These are phyloP conservation scores for Chaetophractus vellerosus DNA, from an alignment of 2,797 vertebrate species.

Conservation along the genomic window DNA sequence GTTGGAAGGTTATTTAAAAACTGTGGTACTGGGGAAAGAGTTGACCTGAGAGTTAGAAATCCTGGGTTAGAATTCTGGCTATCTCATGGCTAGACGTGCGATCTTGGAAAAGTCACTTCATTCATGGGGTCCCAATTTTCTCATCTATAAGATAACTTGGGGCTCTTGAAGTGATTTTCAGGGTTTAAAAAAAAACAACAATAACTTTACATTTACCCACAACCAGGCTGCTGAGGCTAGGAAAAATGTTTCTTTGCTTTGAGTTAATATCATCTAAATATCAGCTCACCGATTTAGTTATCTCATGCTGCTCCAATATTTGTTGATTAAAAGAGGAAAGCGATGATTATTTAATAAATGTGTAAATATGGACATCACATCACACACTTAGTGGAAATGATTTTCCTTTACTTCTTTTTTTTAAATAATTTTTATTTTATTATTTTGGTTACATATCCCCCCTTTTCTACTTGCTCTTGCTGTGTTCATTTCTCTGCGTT, in stretches of 20 bases:
- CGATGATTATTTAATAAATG: slow-evolving; percentile 26
- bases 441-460: too few relatives aligned
- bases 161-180: neutral
- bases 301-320: neutral
- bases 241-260: slow-evolving; percentile 58
- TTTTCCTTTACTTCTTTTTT: slow-evolving; percentile 53
- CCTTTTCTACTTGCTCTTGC: too few relatives aligned
- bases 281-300: neutral
- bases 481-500: too few relatives aligned
- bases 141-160: neutral
- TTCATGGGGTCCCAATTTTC: neutral
- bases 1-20: slow-evolving; percentile 52
- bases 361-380: slow-evolving; percentile 21
- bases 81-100: too few relatives aligned
- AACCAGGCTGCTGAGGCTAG: neutral
- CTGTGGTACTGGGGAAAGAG: neutral
- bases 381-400: neutral
- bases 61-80: neutral
- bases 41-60: neutral
- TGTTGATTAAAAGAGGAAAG: slow-evolving; percentile 56
- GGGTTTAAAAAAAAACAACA: neutral
- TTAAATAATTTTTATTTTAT: too few relatives aligned
- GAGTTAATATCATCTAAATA: slow-evolving; percentile 26
- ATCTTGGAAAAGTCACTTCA: neutral
- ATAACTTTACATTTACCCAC: slow-evolving; percentile 7